Percentiles rank a stretch among this genome's conserved stretches.
These are phyloP conservation scores for Phortica magna DNA, from an alignment of 2,888 invertebrate species.

Conservation along the genomic window DNA sequence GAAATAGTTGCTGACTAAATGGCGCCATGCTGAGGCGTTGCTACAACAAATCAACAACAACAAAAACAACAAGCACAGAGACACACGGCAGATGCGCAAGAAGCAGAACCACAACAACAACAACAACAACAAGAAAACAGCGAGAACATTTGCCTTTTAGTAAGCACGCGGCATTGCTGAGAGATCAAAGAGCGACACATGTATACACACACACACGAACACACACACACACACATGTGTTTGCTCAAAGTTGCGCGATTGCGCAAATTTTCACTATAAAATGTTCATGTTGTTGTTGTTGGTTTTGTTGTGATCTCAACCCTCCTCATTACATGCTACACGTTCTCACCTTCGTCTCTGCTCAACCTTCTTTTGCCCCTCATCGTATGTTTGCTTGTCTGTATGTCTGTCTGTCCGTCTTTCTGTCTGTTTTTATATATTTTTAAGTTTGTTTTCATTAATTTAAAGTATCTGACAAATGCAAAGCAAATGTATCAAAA, in stretches of 20 bases:
- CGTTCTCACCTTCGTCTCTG: not conserved
- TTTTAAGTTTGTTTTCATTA: conserved; percentile 10
- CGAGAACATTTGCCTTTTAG: too few species aligned
- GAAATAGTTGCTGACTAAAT: conserved; percentile 37
- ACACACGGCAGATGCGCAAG: conserved; percentile 43
- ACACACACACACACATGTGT: not conserved
- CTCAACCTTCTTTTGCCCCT: too few species aligned
- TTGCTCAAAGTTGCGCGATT: conserved; percentile 4
- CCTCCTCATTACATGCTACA: too few species aligned
- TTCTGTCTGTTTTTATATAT: not conserved
- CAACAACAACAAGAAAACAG: conserved; percentile 43
- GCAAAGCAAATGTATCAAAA: not conserved
- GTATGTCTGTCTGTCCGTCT: too few species aligned
- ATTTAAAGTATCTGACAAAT: not conserved
- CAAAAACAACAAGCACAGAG: conserved; percentile 48
- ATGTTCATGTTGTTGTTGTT: not conserved
- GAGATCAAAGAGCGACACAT: conserved; percentile 47
- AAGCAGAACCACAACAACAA: not conserved
- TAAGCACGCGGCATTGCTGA: conserved; percentile 39
- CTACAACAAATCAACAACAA: conserved; percentile 5
- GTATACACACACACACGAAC: conserved; percentile 22
- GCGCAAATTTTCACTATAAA: conserved; percentile 35
- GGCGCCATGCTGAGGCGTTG: conserved; percentile 59
- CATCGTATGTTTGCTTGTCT: too few species aligned
- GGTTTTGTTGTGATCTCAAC: too few species aligned